phyloP scores from a whole-genome alignment of 1,140 invertebrate genomes.

The Papilio dardanus region DNA sequence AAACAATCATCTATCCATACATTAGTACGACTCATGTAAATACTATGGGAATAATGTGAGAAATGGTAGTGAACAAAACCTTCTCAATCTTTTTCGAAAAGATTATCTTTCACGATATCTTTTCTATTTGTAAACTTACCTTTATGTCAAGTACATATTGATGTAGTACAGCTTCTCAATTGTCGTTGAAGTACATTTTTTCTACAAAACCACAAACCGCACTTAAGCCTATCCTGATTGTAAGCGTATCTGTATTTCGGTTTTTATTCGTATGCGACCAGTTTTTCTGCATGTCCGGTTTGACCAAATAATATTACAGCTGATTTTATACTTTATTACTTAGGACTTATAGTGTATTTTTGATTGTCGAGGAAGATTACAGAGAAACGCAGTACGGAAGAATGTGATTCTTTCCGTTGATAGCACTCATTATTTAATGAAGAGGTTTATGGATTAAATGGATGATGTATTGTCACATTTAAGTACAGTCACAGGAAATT shows the following conservation, averaged over 20 bases:
- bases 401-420: conserved; percentile 57
- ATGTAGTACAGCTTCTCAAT: conserved; percentile 26
- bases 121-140: conserved; percentile 10
- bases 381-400: conserved; percentile 67
- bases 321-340: conserved; percentile 38
- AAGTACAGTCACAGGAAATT: conserved; percentile 10
- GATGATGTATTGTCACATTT: conserved; percentile 16
- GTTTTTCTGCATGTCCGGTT: conserved; percentile 68
- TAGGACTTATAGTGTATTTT: conserved; percentile 32
- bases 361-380: conserved; percentile 51
- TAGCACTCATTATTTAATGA: conserved; percentile 59
- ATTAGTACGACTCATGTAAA: not conserved
- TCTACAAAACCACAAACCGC: conserved; percentile 52
- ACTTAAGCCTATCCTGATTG: conserved; percentile 48
- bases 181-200: not conserved
- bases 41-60: conserved; percentile 38
- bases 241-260: conserved; percentile 62
- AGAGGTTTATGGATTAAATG: conserved; percentile 41
- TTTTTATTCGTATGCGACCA: conserved; percentile 67
- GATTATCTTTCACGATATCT: conserved; percentile 7
- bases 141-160: conserved; percentile 24
- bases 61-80: conserved; percentile 46
- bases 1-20: no score
- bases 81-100: conserved; percentile 48
- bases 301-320: conserved; percentile 20